These are phyloP conservation scores for Ochropacha duplaris DNA, from an alignment of 2,888 invertebrate genomes.

Conservation along the genomic window DNA sequence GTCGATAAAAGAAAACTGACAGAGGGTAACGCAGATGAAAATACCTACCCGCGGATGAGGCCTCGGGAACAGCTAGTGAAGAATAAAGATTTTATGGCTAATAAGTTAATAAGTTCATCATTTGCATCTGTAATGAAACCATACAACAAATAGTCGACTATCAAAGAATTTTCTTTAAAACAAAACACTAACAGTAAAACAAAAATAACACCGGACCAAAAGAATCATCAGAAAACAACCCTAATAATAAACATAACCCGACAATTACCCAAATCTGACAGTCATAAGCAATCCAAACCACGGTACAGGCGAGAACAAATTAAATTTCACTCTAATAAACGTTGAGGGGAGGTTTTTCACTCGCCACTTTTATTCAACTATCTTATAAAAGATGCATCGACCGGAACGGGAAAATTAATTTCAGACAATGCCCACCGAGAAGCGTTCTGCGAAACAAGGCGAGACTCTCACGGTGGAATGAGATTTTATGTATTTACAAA, in stretches of 20 bases:
- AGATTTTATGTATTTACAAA: conserved; percentile 24
- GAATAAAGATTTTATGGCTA: too few relatives aligned
- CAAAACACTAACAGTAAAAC: not conserved
- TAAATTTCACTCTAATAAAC: conserved; percentile 48
- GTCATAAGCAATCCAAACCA: conserved; percentile 25
- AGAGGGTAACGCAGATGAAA: too few relatives aligned
- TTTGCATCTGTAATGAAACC: too few relatives aligned
- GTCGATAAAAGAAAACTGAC: too few relatives aligned
- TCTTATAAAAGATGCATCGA: conserved; percentile 74
- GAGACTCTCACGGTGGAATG: conserved; percentile 11
- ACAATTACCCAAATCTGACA: conserved; percentile 39
- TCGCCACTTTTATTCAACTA: conserved; percentile 61
- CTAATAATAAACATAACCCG: not conserved
- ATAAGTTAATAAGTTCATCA: too few relatives aligned
- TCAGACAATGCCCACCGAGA: conserved; percentile 61
- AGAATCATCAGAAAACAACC: not conserved
- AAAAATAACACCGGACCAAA: not conserved
- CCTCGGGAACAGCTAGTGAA: too few relatives aligned
- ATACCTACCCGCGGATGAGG: too few relatives aligned
- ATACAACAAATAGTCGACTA: too few relatives aligned
- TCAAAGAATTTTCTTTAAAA: not conserved
- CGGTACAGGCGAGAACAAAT: conserved; percentile 32
- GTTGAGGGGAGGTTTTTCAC: conserved; percentile 33
- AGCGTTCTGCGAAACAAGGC: conserved; percentile 40
- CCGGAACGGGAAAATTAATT: conserved; percentile 79